Conservation (phyloP, 2,113 vertebrate species). For the Thalassoma bifasciatum region DNA sequence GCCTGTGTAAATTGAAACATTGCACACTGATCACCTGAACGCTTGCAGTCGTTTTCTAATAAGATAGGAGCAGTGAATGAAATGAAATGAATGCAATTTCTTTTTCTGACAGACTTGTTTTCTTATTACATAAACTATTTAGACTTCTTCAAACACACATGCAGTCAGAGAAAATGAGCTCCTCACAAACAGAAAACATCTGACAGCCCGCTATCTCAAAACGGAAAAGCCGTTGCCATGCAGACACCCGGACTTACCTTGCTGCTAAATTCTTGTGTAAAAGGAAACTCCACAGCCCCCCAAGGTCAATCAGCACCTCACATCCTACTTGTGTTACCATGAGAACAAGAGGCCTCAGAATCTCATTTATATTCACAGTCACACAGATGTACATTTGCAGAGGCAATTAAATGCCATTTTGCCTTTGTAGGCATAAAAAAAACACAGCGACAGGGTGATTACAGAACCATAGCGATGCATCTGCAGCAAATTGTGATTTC, state of each 20-base stretch:
- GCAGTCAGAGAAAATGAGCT: constrained; percentile 28
- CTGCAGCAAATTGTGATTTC: constrained; percentile 37
- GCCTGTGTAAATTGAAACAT: constrained; percentile 64
- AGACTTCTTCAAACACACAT: constrained; percentile 24
- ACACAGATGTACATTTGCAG: constrained; percentile 77
- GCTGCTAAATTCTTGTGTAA: constrained; percentile 36
- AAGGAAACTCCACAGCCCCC: constrained; percentile 59
- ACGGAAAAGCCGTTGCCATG: neutral
- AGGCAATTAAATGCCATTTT: constrained; percentile 77
- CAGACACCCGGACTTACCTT: constrained; percentile 49
- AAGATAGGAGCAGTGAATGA: constrained; percentile 58
- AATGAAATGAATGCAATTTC: constrained; percentile 60
- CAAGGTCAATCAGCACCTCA: constrained; percentile 79
- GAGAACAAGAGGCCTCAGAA: constrained; percentile 76
- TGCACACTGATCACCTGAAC: constrained; percentile 67
- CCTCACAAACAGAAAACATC: constrained; percentile 2
- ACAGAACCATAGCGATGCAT: constrained; percentile 39
- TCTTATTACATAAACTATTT: constrained; percentile 47
- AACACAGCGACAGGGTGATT: constrained; percentile 26
- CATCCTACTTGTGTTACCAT: constrained; percentile 79
- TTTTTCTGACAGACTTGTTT: constrained; percentile 58
- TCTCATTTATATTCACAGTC: constrained; percentile 80
- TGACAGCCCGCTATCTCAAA: constrained; percentile 14
- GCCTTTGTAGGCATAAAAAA: constrained; percentile 56
- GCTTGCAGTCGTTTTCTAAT: constrained; percentile 62